Conservation (phyloP, 2,888 invertebrate species). For the Diplazon laetatorius region DNA sequence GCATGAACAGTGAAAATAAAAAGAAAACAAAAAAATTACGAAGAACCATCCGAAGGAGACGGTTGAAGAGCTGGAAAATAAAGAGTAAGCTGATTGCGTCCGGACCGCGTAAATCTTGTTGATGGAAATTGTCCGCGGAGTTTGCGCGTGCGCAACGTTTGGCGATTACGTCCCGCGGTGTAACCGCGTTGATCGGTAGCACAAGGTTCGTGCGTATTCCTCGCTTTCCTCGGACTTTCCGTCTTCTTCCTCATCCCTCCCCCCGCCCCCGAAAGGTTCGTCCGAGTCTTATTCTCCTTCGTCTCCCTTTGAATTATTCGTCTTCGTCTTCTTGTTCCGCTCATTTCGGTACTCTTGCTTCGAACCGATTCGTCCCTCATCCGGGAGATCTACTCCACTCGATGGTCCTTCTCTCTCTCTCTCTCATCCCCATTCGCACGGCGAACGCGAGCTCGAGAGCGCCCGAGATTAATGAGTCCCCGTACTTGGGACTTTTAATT, state of each 20-base stretch:
- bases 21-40: slow-evolving; percentile 34
- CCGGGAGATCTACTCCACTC: slow-evolving; percentile 16
- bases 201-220: slow-evolving; percentile 53
- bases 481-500: slow-evolving; percentile 80
- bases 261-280: slow-evolving; percentile 19
- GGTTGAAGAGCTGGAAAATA: slow-evolving; percentile 44
- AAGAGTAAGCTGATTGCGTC: slow-evolving; percentile 76
- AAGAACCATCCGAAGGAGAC: slow-evolving; percentile 39
- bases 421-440: slow-evolving; percentile 49
- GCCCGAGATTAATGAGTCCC: slow-evolving; percentile 78
- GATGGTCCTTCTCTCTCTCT: neutral
- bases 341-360: slow-evolving; percentile 20
- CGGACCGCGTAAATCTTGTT: slow-evolving; percentile 79
- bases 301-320: slow-evolving; percentile 39
- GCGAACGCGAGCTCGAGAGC: slow-evolving; percentile 69
- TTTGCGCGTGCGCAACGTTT: slow-evolving; percentile 74
- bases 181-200: slow-evolving; percentile 78
- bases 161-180: slow-evolving; percentile 78
- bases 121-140: slow-evolving; percentile 79
- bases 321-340: slow-evolving; percentile 39
- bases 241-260: slow-evolving; percentile 58
- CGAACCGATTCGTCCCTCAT: slow-evolving; percentile 45
- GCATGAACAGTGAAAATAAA: slow-evolving; percentile 34
- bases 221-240: slow-evolving; percentile 61
- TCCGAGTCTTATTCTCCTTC: slow-evolving; percentile 63